These are phyloP conservation scores for Andrena praecox DNA, from an alignment of 2,888 invertebrate genomes.

Conservation along the genomic window DNA sequence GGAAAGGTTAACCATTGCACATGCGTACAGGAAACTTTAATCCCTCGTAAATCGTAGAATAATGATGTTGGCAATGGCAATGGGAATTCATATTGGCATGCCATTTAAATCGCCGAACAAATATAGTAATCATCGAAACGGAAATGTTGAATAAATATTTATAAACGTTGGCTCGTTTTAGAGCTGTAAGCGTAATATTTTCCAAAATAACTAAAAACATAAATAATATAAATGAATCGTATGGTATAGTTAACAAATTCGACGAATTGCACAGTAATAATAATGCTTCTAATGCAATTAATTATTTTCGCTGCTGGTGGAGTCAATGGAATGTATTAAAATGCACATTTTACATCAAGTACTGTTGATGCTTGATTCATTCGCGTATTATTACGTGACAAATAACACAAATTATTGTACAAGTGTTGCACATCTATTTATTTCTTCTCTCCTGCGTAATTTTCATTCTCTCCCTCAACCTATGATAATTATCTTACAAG, in stretches of 20 bases:
- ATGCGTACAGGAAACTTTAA: conserved; percentile 6
- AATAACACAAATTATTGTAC: neutral
- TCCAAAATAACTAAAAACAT: neutral
- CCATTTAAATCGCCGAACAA: neutral
- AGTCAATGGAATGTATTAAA: neutral
- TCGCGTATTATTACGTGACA: conserved; percentile 4
- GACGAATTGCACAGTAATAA: too few relatives aligned
- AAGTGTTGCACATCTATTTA: neutral
- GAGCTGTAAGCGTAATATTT: neutral
- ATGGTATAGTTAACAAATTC: too few relatives aligned
- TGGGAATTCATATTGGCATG: neutral
- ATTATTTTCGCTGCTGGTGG: neutral
- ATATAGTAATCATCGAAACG: neutral
- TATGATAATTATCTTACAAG: neutral
- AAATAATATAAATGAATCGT: neutral
- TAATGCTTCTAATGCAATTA: neutral
- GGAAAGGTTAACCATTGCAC: neutral
- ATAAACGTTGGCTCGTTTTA: neutral
- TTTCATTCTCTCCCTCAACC: neutral
- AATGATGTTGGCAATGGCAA: neutral
- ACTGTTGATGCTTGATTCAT: neutral
- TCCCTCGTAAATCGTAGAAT: neutral
- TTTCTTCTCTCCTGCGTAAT: neutral
- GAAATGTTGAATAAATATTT: neutral
- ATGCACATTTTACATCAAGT: neutral